Conservation (phyloP, 1,140 invertebrate species). For the Drosophila ercepeae region DNA sequence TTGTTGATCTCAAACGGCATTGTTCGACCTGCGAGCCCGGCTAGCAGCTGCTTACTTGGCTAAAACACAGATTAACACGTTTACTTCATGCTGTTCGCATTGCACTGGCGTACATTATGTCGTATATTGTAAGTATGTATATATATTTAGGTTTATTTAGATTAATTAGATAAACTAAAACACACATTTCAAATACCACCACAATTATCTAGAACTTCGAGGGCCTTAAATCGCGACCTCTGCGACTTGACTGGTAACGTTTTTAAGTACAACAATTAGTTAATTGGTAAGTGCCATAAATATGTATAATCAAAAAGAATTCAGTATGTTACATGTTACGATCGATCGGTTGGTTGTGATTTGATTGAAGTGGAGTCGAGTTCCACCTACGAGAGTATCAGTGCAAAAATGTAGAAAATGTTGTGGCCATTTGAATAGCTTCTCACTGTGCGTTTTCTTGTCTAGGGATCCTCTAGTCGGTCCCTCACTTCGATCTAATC, state of each 20-base stretch:
- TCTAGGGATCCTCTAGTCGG: background rate
- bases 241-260: constrained; percentile 28
- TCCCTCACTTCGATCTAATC: constrained; percentile 7
- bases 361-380: constrained; percentile 1
- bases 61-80: constrained; percentile 81
- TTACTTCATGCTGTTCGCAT: constrained; percentile 69
- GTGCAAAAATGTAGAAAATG: constrained; percentile 63
- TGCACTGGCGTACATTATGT: constrained; percentile 47
- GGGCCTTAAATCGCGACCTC: background rate
- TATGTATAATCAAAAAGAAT: constrained; percentile 49
- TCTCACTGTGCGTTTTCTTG: constrained; percentile 44
- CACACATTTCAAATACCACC: constrained; percentile 74
- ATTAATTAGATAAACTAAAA: constrained; percentile 59
- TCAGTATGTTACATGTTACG: constrained; percentile 44
- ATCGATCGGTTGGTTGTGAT: constrained; percentile 17
- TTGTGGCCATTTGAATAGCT: constrained; percentile 36
- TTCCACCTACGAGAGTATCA: constrained; percentile 1
- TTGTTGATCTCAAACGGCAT: constrained; percentile 19
- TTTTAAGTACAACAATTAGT: constrained; percentile 75
- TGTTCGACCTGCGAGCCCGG: constrained; percentile 29
- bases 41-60: constrained; percentile 70
- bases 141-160: constrained; percentile 43
- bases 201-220: constrained; percentile 71
- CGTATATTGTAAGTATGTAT: constrained; percentile 30
- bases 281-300: constrained; percentile 58